Evolutionary conservation across 2,797 vertebrate species (phyloP).

Genomic region (Crenichthys baileyi): DNA sequence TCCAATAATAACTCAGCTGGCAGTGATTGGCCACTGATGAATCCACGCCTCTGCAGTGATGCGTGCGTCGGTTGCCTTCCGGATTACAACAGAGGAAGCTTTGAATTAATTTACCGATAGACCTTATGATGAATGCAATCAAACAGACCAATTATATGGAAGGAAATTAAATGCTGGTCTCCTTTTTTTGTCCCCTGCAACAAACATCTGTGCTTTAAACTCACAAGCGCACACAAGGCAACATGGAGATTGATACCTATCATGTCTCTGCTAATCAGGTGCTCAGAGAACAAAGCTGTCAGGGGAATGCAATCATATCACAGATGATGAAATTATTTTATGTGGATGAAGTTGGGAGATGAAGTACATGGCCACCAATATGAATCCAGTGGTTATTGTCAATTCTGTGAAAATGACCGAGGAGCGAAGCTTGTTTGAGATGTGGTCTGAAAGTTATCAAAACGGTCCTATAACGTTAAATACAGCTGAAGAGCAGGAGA

Average conservation of each 20-base stretch:
- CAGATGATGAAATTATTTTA: conserved; percentile 63
- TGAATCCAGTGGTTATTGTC: conserved; percentile 41
- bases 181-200: conserved; percentile 77
- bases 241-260: conserved; percentile 54
- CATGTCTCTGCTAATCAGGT: conserved; percentile 61
- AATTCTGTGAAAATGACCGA: conserved; percentile 13
- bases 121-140: conserved; percentile 93
- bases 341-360: conserved; percentile 40
- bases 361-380: conserved; percentile 39
- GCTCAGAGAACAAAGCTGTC: conserved; percentile 67
- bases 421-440: conserved; percentile 9
- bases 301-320: conserved; percentile 64
- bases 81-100: conserved; percentile 87
- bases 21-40: conserved; percentile 46
- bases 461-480: not conserved
- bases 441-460: conserved; percentile 6
- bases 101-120: conserved; percentile 86
- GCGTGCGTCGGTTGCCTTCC: conserved; percentile 68
- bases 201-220: conserved; percentile 40
- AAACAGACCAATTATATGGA: conserved; percentile 94
- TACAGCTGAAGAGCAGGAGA: not conserved
- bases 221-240: conserved; percentile 7
- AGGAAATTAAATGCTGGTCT: conserved; percentile 90
- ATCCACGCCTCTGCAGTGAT: conserved; percentile 37
- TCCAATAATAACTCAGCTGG: conserved; percentile 55